These are phyloP conservation scores for Boloria selene DNA, from an alignment of 2,888 invertebrate species.

Conservation along the genomic window DNA sequence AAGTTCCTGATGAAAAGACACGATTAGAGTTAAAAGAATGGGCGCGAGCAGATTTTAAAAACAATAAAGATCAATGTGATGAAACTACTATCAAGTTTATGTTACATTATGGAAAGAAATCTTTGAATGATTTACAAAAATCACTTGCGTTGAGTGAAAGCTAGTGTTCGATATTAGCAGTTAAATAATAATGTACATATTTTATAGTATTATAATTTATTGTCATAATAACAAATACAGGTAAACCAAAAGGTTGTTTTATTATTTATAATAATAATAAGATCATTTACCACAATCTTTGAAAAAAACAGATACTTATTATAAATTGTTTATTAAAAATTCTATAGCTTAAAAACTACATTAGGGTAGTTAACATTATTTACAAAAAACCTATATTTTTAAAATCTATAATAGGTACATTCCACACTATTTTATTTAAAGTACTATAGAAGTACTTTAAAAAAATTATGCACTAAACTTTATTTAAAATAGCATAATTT, in stretches of 20 bases:
- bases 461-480: not conserved
- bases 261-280: too few relatives aligned
- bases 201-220: not conserved
- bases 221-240: not conserved
- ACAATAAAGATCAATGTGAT: constrained; percentile 86
- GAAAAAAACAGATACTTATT: not conserved
- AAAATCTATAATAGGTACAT: not conserved
- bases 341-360: constrained; percentile 21
- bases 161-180: constrained; percentile 22
- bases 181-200: not conserved
- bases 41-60: constrained; percentile 88
- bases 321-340: constrained; percentile 16
- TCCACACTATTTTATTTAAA: not conserved
- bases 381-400: constrained; percentile 12
- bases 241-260: too few relatives aligned
- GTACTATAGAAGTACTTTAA: not conserved
- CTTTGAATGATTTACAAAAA: constrained; percentile 85
- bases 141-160: constrained; percentile 83
- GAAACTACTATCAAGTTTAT: constrained; percentile 88
- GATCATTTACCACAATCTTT: too few relatives aligned
- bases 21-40: constrained; percentile 86
- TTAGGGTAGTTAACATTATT: constrained; percentile 12
- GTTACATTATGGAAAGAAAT: constrained; percentile 86
- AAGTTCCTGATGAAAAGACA: constrained; percentile 85
- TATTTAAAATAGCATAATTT: not conserved